Percentiles rank a stretch among this genome's conserved stretches.
Evolutionary conservation across 2,797 vertebrate genomes (phyloP).

Genomic region (Sebastes aleutianus): DNA sequence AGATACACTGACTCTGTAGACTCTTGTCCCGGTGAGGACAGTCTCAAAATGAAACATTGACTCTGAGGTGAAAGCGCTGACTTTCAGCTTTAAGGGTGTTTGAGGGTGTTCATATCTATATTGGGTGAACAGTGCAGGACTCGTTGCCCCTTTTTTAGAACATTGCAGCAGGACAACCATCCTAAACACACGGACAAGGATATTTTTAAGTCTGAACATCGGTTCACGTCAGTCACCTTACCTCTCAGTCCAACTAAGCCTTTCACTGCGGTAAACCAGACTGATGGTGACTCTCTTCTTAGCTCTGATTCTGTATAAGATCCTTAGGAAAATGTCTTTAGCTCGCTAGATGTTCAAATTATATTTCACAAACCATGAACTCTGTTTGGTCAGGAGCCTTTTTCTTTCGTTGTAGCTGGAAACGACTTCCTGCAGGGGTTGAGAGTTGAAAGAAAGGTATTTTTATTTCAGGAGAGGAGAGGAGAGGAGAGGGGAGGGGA

Average conservation of each 20-base stretch:
- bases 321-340: neutral
- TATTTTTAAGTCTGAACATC: neutral
- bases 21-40: neutral
- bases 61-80: neutral
- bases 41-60: neutral
- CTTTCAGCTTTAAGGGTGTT: slow-evolving; percentile 4
- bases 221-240: neutral
- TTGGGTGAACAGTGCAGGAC: neutral
- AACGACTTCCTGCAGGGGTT: neutral
- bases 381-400: neutral
- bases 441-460: neutral
- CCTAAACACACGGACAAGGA: neutral
- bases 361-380: neutral
- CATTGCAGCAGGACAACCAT: neutral
- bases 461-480: neutral
- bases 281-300: neutral
- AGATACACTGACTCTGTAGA: neutral
- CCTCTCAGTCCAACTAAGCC: neutral
- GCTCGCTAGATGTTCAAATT: neutral
- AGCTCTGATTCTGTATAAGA: neutral
- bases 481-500: neutral
- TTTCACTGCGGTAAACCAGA: neutral
- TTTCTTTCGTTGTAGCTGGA: neutral
- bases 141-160: neutral
- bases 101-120: neutral